Conservation (phyloP, 2,113 vertebrate genomes). For the Notarius quadriscutis region DNA sequence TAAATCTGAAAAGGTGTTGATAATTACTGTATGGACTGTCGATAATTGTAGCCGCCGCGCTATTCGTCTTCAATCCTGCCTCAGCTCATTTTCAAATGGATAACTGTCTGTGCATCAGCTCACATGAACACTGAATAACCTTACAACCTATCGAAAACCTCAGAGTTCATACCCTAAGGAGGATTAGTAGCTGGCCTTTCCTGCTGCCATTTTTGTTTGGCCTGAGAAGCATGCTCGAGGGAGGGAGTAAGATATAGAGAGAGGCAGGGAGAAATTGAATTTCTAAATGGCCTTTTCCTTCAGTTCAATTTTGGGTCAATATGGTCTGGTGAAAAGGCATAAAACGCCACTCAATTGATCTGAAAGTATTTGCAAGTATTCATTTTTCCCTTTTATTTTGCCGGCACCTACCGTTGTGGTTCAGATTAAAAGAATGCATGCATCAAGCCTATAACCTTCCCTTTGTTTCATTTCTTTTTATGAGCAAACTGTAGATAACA, state of each 20-base stretch:
- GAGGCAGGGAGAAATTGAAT: constrained; percentile 41
- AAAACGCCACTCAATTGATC: constrained; percentile 37
- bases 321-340: constrained; percentile 34
- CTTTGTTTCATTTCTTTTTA: background rate
- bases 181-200: constrained; percentile 28
- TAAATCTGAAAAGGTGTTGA: too few species aligned
- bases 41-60: too few species aligned
- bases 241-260: constrained; percentile 9
- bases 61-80: constrained; percentile 17
- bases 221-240: background rate
- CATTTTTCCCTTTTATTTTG: background rate
- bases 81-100: constrained; percentile 18
- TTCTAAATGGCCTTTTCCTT: constrained; percentile 42
- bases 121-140: constrained; percentile 22
- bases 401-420: background rate
- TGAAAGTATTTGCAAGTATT: background rate
- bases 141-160: constrained; percentile 19
- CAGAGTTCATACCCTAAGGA: constrained; percentile 13
- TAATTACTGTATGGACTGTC: too few species aligned
- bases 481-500: background rate
- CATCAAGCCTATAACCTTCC: constrained; percentile 9
- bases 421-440: constrained; percentile 2
- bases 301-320: constrained; percentile 38
- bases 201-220: constrained; percentile 9
- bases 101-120: constrained; percentile 2